Evolutionary conservation across 2,888 invertebrate genomes (phyloP).

Genomic region (Tiliacea aurago): DNA sequence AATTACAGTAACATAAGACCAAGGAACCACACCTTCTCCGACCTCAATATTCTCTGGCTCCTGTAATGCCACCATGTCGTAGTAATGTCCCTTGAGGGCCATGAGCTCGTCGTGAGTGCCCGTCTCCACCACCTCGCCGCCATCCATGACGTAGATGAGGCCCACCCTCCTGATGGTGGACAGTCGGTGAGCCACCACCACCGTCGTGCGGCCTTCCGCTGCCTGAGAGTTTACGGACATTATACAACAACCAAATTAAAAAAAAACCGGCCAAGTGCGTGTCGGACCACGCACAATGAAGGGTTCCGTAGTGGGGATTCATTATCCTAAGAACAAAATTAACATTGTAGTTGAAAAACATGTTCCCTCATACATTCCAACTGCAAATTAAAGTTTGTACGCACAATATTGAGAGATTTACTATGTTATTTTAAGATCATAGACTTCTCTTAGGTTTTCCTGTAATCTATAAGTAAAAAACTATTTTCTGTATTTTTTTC

Average conservation of each 20-base stretch:
- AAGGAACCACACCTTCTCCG: slow-evolving; percentile 58
- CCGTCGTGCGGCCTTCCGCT: slow-evolving; percentile 93
- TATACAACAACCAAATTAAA: not conserved
- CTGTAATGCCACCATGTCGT: slow-evolving; percentile 91
- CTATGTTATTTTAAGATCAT: too few relatives aligned
- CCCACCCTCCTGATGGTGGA: slow-evolving; percentile 93
- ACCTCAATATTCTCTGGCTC: slow-evolving; percentile 60
- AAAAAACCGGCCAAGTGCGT: not conserved
- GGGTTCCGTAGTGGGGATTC: too few relatives aligned
- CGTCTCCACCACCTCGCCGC: slow-evolving; percentile 92
- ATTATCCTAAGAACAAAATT: too few relatives aligned
- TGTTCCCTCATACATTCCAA: too few relatives aligned
- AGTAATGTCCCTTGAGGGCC: slow-evolving; percentile 90
- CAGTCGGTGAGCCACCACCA: slow-evolving; percentile 95
- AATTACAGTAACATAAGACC: slow-evolving; percentile 10
- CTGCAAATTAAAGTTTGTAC: too few relatives aligned
- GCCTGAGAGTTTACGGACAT: slow-evolving; percentile 80
- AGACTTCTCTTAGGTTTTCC: too few relatives aligned
- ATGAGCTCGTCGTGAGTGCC: slow-evolving; percentile 93
- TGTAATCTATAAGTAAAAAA: too few relatives aligned
- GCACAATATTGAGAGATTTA: too few relatives aligned
- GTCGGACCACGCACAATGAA: too few relatives aligned
- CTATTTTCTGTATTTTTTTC: too few relatives aligned
- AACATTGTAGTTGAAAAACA: too few relatives aligned
- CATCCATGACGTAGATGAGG: slow-evolving; percentile 85